Evolutionary conservation across 2,888 invertebrate species (phyloP), one percentile per base, ranked within the genome.

Genomic region (Harpalus rufipes): DNA sequence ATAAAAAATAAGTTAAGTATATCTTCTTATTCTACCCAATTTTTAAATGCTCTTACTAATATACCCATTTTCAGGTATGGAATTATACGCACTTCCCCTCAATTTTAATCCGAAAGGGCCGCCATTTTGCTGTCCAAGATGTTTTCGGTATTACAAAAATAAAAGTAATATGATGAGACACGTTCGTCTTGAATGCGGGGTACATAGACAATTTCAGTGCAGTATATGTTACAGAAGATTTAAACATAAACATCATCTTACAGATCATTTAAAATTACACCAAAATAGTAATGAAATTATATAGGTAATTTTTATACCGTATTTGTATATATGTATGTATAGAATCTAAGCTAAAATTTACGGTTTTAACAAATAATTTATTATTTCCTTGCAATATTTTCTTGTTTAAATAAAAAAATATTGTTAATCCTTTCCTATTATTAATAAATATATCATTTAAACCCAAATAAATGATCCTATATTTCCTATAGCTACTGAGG

Each of bases 171-270:
- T 87, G 32, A 51, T 79, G 21, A 76, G 87, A 78, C 94, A 94
- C 88, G 91, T 93, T 84, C 92, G 92, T 85, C 93, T 93, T 88
- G 94, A 94, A 87, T 94, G 94, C 87, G 93, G 93, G 0, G 91
- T 91, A 39, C 90, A 90, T 82, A 92, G 92, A 0, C 90, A 92
- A 86, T 92, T 92, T 87, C 91, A 91, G 85, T 93, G 92, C 85
- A 90, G 90, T 7, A 88, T 92, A 58, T 92, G 92, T 86, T 90
- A 90, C 85, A 91, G 87, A 85, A 88, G 87, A 85, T 90, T 88
- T 86, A 89, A 92, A 87, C 92, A 92, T 88, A 92, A 92, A 87
- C 91, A 92, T 86, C 92, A 92, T 87, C 88, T 93, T n/a, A 89
- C 91, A 85, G 89, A 92, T 18, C 93, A 93, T 86, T 90, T 91